Evolutionary conservation across 37 sponge, comb jelly and placozoan species (phyloP).

Genomic region (Chondrosia reniformis): DNA sequence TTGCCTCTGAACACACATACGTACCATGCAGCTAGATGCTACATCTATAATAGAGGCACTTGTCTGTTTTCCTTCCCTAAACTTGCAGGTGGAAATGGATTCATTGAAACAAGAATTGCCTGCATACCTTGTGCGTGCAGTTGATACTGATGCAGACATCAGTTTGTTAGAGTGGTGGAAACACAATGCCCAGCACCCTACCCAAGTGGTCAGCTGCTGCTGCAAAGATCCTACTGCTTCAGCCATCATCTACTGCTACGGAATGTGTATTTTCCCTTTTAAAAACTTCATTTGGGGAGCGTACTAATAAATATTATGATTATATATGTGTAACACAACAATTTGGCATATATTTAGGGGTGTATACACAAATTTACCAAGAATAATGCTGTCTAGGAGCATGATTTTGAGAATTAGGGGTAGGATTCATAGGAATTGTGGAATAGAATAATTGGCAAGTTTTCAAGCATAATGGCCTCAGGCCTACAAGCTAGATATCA

Average conservation of each 20-base stretch:
- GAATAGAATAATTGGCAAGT: no score
- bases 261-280: no score
- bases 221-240: slow-evolving; percentile 4
- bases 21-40: slow-evolving; percentile 27
- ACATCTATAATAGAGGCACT: slow-evolving; percentile 10
- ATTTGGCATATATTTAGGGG: no score
- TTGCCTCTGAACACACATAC: slow-evolving; percentile 16
- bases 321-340: no score
- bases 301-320: no score
- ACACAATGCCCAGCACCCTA: slow-evolving; percentile 13
- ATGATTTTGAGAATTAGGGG: no score
- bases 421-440: no score
- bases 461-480: no score
- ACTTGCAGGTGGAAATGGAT: background rate
- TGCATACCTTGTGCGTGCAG: slow-evolving; percentile 13
- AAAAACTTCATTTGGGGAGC: no score
- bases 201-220: slow-evolving; percentile 30
- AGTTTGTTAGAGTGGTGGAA: slow-evolving; percentile 33
- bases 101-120: slow-evolving; percentile 19
- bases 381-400: no score
- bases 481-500: no score
- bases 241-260: slow-evolving; percentile 24
- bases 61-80: slow-evolving; percentile 19
- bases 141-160: slow-evolving; percentile 5
- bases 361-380: no score